Conservation (phyloP, 2,888 invertebrate genomes). For the Ophioninae sp. region DNA sequence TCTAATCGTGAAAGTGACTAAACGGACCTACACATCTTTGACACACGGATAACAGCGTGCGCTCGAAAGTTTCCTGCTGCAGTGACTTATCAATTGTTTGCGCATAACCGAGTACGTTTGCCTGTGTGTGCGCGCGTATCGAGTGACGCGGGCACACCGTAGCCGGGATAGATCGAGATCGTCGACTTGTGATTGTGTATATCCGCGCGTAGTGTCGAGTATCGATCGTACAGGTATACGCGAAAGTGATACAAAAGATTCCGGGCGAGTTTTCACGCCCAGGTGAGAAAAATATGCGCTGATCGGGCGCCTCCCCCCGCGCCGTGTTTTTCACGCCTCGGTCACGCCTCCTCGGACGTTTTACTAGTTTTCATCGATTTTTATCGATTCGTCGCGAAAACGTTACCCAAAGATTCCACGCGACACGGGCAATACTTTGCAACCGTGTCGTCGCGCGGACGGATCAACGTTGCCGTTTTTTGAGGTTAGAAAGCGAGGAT, state of each 20-base stretch:
- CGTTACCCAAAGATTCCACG: not conserved
- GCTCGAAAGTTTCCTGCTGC: conserved; percentile 34
- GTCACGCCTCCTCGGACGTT: not conserved
- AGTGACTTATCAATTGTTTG: conserved; percentile 55
- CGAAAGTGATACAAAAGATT: conserved; percentile 30
- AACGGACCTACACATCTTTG: conserved; percentile 38
- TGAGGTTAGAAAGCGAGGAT: conserved; percentile 34
- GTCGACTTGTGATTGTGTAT: not conserved
- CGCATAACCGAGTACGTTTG: conserved; percentile 6
- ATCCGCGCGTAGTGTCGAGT: conserved; percentile 26
- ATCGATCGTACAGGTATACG: conserved; percentile 29
- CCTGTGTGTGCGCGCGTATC: not conserved
- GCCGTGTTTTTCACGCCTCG: conserved; percentile 23
- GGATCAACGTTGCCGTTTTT: conserved; percentile 20
- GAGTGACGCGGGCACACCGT: too few relatives aligned
- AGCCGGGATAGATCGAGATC: too few relatives aligned
- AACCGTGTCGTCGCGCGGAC: not conserved
- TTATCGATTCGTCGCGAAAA: conserved; percentile 1
- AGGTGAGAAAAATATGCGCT: conserved; percentile 57
- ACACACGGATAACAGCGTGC: conserved; percentile 13
- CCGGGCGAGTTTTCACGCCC: conserved; percentile 57
- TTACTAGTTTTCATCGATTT: not conserved
- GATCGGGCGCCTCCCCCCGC: conserved; percentile 47
- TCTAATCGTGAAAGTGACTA: conserved; percentile 44
- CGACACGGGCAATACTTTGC: not conserved